phyloP scores from a whole-genome alignment of 2,113 vertebrate genomes.

The Acanthisitta chloris region DNA sequence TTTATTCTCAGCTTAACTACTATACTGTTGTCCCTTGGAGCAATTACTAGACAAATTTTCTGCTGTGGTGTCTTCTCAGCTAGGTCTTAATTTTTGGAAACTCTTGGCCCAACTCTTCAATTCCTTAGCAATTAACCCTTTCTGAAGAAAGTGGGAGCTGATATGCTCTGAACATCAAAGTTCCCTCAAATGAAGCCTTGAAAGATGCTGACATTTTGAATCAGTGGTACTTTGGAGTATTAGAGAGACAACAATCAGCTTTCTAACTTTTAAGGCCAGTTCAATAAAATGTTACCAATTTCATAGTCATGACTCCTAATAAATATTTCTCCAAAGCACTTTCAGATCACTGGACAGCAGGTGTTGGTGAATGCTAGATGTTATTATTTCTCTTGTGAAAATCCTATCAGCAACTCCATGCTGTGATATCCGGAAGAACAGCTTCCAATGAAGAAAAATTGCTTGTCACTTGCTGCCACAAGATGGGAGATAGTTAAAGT shows the following conservation, averaged over 20 bases:
- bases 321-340: background rate
- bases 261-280: background rate
- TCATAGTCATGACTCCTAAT: background rate
- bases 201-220: background rate
- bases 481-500: background rate
- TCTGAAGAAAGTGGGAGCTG: background rate
- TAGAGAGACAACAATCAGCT: background rate
- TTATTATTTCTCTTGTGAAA: background rate
- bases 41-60: background rate
- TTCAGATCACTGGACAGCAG: background rate
- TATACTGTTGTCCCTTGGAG: background rate
- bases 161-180: background rate
- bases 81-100: background rate
- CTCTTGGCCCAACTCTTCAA: background rate
- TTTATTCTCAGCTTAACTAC: conserved; percentile 26
- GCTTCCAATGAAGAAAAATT: conserved; percentile 55
- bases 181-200: background rate
- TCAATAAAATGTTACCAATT: background rate
- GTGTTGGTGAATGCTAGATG: background rate
- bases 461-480: conserved; percentile 44
- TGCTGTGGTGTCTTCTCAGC: background rate
- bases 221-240: background rate
- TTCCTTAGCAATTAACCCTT: background rate
- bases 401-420: background rate
- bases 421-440: background rate